Conservation (phyloP, 2,113 vertebrate genomes). For the Carassius gibelio region DNA sequence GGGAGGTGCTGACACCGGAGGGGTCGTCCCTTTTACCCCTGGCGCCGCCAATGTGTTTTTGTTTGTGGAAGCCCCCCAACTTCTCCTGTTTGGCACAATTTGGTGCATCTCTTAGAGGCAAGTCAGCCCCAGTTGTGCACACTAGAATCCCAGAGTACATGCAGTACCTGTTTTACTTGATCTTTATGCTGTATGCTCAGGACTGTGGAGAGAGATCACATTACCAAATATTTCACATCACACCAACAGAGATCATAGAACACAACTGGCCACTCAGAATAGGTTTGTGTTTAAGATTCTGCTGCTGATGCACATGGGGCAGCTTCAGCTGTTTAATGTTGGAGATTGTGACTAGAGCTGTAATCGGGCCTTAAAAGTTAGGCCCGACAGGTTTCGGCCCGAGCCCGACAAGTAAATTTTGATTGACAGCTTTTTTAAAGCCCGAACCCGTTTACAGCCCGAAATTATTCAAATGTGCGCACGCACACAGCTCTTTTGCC, state of each 20-base stretch:
- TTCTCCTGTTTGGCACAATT: not conserved
- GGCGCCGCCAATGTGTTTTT: constrained; percentile 51
- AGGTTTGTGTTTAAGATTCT: not conserved
- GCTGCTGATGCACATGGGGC: not conserved
- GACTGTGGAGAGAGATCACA: not conserved
- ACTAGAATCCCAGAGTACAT: not conserved
- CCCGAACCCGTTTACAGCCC: too few relatives aligned
- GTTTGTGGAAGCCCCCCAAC: constrained; percentile 44
- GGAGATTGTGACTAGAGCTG: not conserved
- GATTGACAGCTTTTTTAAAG: too few relatives aligned
- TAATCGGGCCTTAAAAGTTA: too few relatives aligned
- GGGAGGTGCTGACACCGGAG: constrained; percentile 35
- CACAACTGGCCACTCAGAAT: not conserved
- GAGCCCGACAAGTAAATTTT: too few relatives aligned
- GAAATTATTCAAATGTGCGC: too few relatives aligned
- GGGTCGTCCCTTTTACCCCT: constrained; percentile 46
- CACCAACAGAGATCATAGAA: not conserved
- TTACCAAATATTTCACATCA: not conserved
- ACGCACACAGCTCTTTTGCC: too few relatives aligned
- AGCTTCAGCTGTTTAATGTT: not conserved
- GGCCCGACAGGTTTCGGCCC: too few relatives aligned
- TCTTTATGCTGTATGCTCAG: not conserved
- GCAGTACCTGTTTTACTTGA: constrained; percentile 14
- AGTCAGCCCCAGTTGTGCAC: not conserved
- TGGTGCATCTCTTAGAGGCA: constrained; percentile 36